Evolutionary conservation across 2,888 invertebrate species (phyloP).

Genomic region (Ferrisia virgata): DNA sequence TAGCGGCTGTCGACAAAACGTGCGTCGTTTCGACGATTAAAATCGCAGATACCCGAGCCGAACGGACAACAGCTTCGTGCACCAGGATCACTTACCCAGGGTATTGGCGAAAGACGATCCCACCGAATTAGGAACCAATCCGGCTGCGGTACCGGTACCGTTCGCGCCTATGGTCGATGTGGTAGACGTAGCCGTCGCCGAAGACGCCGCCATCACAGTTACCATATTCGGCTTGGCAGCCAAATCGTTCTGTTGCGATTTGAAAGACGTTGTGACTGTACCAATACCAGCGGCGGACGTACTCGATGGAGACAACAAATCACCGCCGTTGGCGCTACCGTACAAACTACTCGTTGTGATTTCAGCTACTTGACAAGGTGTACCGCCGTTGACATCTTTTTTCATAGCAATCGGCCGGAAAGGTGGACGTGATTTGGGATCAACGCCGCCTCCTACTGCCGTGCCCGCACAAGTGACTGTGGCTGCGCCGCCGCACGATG

Average conservation of each 20-base stretch:
- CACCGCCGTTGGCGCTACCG: not conserved
- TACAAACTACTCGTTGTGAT: constrained; percentile 39
- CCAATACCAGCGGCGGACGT: not conserved
- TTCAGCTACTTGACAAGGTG: constrained; percentile 45
- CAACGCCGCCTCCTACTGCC: not conserved
- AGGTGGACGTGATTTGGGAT: not conserved
- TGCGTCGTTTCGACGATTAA: not conserved
- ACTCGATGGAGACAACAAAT: not conserved
- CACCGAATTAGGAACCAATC: not conserved
- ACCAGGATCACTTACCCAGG: not conserved
- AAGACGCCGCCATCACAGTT: not conserved
- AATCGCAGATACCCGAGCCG: not conserved
- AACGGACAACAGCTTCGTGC: not conserved
- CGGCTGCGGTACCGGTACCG: not conserved
- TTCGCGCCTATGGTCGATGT: not conserved
- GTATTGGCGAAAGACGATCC: not conserved
- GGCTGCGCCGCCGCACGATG: not conserved
- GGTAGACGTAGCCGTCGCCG: not conserved
- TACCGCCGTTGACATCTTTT: constrained; percentile 8
- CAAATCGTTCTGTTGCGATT: not conserved
- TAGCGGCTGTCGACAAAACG: not conserved
- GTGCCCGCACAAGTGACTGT: not conserved
- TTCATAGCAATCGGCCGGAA: constrained; percentile 12
- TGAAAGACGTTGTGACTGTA: not conserved
- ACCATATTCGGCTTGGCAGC: not conserved